Base-by-base conservation (phyloP, 92 coral and sea anemone species). In the Palythoa grandiflora region DNA sequence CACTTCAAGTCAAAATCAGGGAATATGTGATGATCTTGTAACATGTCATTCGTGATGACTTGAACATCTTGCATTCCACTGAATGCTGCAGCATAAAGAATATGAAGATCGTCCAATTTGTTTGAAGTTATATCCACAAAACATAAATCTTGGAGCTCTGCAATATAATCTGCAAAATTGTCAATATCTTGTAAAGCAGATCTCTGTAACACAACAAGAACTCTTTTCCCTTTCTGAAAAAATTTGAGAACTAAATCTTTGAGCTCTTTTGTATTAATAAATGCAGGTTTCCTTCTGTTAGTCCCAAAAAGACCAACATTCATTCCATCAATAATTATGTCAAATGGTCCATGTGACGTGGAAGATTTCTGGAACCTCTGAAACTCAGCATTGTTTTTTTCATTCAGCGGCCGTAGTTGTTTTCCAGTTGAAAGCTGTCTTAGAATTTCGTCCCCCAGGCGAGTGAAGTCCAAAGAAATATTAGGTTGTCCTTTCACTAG, bases 281-380 rank as follows among this genome's bases (percentile, higher is more conserved):
- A 87, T 68, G 71, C 87, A n/a, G 92, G 79, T 51, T 53, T 71
- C 54, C 47, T 79, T 65, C 75, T 79, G 72, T 77, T 75, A 44
- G 86, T 83, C 16, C 93, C 91, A 39, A 89, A 87, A 13, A 94
- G 90, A 11, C 96, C 99, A 88, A 97, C 91, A 90, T 94, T 97
- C 84, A 92, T 94, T 17, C 98, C 99, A 94, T 97, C 99, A 88
- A 97, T 89, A 15, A 97, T 92, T 7, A 95, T 84, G 61, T 97
- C 97, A 94, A 94, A 97, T 78, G 96, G 94, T 17, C 94, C 92
- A 15, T 57, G 59, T 21, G 71, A 73, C 68, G 78, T 68, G 19
- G 88, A 87, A 87, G 92, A 85, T 36, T 87, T 79, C 78, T 87
- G 83, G 38, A 89, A 93, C 44, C 84, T 85, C 55, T 77, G 81